phyloP scores from a whole-genome alignment of 2,113 vertebrate genomes.

The Sciurus niger region DNA sequence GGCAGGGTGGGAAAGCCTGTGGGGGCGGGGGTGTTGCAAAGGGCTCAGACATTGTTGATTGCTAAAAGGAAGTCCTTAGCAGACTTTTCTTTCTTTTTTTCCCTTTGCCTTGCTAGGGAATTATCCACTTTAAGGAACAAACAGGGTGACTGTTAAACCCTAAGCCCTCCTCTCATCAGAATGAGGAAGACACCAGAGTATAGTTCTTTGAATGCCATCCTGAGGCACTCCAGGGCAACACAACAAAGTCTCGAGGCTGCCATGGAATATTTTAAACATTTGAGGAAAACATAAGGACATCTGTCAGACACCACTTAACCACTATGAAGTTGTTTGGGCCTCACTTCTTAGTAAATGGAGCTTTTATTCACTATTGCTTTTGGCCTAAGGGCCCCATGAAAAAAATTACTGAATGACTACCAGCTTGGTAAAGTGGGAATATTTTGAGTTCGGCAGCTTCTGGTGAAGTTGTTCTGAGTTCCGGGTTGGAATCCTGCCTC shows the following conservation, averaged over 20 bases:
- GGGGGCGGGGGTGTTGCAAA: not conserved
- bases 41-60: not conserved
- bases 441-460: not conserved
- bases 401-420: not conserved
- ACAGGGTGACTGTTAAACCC: not conserved
- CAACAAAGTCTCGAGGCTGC: not conserved
- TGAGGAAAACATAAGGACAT: not conserved
- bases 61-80: not conserved
- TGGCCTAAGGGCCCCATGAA: not conserved
- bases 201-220: slow-evolving; percentile 1
- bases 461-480: not conserved
- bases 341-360: not conserved
- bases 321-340: not conserved
- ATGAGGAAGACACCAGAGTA: not conserved
- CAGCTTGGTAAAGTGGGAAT: not conserved
- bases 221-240: not conserved
- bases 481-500: not conserved
- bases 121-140: not conserved
- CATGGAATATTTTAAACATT: not conserved
- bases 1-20: not conserved
- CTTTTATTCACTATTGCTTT: not conserved
- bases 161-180: not conserved
- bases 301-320: not conserved
- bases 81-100: not conserved
- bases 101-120: not conserved